phyloP scores from a whole-genome alignment of 2,888 invertebrate species.

The Brachypalpus laphriformis region DNA sequence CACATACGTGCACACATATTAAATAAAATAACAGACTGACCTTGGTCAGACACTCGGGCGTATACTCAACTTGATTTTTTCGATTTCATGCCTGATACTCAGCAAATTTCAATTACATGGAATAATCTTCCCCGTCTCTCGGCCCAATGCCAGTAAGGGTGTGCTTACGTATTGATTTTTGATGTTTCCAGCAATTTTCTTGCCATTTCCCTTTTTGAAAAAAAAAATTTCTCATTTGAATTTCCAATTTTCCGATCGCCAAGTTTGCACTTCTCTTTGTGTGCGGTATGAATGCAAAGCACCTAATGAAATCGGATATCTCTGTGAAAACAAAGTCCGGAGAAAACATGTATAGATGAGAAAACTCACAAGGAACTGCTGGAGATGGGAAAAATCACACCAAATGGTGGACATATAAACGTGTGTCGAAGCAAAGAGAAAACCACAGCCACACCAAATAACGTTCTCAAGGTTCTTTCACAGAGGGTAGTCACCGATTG shows the following conservation, averaged over 20 bases:
- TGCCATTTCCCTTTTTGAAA: neutral
- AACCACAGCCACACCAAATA: neutral
- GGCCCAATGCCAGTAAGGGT: neutral
- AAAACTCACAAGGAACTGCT: neutral
- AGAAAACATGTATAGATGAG: neutral
- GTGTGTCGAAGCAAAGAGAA: neutral
- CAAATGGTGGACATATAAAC: neutral
- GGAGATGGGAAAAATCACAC: neutral
- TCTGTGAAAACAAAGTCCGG: neutral
- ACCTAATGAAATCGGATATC: conserved; percentile 13
- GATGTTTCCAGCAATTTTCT: neutral
- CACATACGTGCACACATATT: neutral
- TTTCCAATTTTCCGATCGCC: neutral
- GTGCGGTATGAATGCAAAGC: neutral
- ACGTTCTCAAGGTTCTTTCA: neutral
- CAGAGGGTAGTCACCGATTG: neutral
- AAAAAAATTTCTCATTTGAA: neutral
- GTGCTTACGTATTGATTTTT: neutral
- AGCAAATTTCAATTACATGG: neutral
- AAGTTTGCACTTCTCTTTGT: neutral
- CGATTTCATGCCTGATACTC: neutral
- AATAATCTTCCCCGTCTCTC: neutral
- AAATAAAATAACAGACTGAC: neutral
- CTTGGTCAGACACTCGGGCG: neutral
- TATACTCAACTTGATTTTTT: neutral